A percentile compares a stretch with the other conserved stretches of the same genome.
These are phyloP conservation scores for Enteromius mattozi DNA, from an alignment of 2,797 vertebrate genomes.

Conservation along the genomic window DNA sequence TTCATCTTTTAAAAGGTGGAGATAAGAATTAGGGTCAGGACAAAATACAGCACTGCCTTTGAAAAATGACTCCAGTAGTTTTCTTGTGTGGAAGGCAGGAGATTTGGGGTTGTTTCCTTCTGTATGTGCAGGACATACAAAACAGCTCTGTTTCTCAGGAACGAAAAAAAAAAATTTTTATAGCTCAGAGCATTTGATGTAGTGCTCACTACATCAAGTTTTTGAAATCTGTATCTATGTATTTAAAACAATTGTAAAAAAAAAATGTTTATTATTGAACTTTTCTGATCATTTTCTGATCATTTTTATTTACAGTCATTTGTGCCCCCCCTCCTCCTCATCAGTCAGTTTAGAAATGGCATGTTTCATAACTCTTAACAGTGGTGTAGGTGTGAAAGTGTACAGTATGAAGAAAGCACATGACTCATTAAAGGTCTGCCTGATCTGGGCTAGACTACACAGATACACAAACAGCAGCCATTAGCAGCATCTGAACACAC, in stretches of 20 bases:
- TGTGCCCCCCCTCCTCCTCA: background rate
- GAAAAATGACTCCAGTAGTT: conserved; percentile 26
- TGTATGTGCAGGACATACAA: conserved; percentile 3
- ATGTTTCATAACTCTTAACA: background rate
- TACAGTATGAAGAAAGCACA: conserved; percentile 60
- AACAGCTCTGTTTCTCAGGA: background rate
- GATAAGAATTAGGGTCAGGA: conserved; percentile 40
- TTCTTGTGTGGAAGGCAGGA: background rate
- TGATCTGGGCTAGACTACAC: conserved; percentile 64
- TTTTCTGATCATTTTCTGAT: background rate
- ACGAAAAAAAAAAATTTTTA: background rate
- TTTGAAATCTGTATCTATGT: background rate
- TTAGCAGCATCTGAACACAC: conserved; percentile 24
- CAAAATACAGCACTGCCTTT: conserved; percentile 15
- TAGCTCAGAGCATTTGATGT: background rate
- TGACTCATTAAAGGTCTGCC: conserved; percentile 62
- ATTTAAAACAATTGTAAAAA: background rate
- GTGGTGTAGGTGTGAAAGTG: conserved; percentile 55
- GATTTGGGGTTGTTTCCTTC: background rate
- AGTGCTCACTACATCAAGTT: background rate
- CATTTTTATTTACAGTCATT: background rate
- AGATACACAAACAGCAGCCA: conserved; percentile 7
- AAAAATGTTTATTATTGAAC: background rate
- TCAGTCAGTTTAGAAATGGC: background rate
- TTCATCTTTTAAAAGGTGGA: conserved; percentile 38